phyloP scores from a whole-genome alignment of 2,888 invertebrate species.

The Himalopsyche anomala region DNA sequence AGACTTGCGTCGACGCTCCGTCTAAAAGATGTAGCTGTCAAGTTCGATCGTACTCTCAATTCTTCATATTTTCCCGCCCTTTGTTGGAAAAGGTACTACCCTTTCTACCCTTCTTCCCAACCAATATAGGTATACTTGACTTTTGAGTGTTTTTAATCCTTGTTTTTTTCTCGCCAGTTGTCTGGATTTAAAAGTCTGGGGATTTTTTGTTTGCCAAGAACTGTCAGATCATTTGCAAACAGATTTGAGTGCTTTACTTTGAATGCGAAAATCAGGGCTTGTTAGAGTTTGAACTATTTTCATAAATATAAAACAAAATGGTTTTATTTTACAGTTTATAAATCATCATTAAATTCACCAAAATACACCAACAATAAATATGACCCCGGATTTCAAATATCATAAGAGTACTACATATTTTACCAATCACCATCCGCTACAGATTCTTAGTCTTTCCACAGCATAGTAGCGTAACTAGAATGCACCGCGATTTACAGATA shows the following conservation, averaged over 20 bases:
- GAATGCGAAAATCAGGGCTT: neutral
- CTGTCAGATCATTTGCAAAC: neutral
- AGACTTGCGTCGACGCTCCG: neutral
- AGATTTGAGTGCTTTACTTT: neutral
- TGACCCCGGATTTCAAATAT: too few species aligned
- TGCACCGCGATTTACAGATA: too few species aligned
- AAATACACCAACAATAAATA: too few species aligned
- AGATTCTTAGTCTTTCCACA: too few species aligned
- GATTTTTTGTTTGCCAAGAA: neutral
- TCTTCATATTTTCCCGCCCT: neutral
- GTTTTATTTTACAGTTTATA: too few species aligned
- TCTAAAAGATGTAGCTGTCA: constrained; percentile 2
- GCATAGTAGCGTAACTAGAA: too few species aligned
- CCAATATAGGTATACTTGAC: neutral
- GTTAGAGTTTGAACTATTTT: neutral
- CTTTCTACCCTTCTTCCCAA: neutral
- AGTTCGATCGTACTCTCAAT: neutral
- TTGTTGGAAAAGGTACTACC: neutral
- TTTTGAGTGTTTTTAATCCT: constrained; percentile 3
- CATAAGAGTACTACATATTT: too few species aligned
- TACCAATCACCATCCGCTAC: too few species aligned
- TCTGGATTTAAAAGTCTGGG: neutral
- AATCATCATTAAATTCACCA: too few species aligned
- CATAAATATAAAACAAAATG: too few species aligned
- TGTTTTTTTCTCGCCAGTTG: neutral